Conservation (phyloP, 2,888 invertebrate species). For the Venusia cambrica region DNA sequence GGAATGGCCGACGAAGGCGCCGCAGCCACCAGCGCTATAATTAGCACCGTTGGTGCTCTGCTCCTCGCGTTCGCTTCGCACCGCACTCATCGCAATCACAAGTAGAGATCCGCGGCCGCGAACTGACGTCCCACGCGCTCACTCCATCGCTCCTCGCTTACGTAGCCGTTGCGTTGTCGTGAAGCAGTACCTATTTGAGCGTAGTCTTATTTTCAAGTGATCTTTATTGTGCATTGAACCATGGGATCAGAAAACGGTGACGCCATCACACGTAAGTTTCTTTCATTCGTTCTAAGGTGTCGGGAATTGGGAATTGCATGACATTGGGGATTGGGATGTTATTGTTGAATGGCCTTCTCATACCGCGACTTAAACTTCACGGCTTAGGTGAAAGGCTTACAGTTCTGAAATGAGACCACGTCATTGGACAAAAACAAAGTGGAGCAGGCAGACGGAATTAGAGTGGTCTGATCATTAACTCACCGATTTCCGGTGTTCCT, state of each 20-base stretch:
- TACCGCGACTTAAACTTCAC: constrained; percentile 1
- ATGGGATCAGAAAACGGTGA: constrained; percentile 57
- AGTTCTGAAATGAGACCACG: not conserved
- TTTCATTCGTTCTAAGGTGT: not conserved
- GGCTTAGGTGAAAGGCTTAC: not conserved
- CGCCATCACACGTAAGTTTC: constrained; percentile 57
- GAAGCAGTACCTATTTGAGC: too few species aligned
- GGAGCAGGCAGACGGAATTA: constrained; percentile 16
- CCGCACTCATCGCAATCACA: constrained; percentile 30
- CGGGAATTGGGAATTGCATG: too few species aligned
- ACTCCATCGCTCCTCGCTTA: constrained; percentile 27
- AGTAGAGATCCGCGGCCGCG: constrained; percentile 47
- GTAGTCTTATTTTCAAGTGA: constrained; percentile 11
- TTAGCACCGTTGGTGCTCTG: constrained; percentile 36
- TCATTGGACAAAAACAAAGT: constrained; percentile 2
- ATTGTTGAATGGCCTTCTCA: not conserved
- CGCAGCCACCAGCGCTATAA: constrained; percentile 19
- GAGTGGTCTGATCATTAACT: constrained; percentile 17
- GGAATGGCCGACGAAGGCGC: constrained; percentile 4
- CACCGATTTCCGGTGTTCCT: constrained; percentile 17
- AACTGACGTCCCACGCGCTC: constrained; percentile 50
- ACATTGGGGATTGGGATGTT: too few species aligned
- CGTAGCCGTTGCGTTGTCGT: constrained; percentile 13
- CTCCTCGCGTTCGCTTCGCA: constrained; percentile 20
- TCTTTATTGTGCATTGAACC: constrained; percentile 38